These are phyloP conservation scores for Mus spicilegus DNA, from an alignment of 2,113 vertebrate genomes.

Conservation along the genomic window DNA sequence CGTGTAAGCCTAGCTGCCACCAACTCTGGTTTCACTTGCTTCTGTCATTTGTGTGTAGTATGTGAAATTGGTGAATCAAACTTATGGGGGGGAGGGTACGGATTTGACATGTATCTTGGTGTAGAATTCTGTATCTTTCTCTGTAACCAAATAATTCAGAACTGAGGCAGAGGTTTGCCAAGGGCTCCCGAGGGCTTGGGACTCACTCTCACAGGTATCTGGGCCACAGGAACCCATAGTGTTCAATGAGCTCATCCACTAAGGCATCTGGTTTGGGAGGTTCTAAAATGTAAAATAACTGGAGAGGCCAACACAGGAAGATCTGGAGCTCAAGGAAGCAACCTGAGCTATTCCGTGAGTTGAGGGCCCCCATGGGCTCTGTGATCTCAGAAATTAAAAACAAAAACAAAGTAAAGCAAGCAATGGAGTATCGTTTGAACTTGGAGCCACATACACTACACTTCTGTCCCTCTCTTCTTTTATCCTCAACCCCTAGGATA, in stretches of 20 bases:
- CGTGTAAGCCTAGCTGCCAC: neutral
- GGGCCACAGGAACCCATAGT: neutral
- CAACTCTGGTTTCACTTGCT: neutral
- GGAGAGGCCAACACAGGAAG: neutral
- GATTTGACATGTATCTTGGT: slow-evolving; percentile 34
- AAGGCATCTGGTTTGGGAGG: slow-evolving; percentile 33
- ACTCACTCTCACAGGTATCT: neutral
- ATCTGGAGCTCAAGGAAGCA: neutral
- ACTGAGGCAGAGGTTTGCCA: slow-evolving; percentile 52
- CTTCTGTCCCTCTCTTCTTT: neutral
- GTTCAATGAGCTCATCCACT: neutral
- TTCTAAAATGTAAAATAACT: neutral
- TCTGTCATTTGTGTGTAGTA: neutral
- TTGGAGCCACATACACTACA: neutral
- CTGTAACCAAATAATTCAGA: slow-evolving; percentile 52
- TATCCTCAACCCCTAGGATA: neutral
- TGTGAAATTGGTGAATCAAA: neutral
- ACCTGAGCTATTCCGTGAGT: neutral
- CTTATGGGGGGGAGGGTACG: neutral
- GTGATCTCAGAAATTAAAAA: neutral
- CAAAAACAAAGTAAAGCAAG: neutral
- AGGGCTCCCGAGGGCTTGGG: neutral
- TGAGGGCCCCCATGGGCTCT: neutral
- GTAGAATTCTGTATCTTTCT: slow-evolving; percentile 14
- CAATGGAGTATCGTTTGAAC: neutral